Evolutionary conservation across 1,140 invertebrate species (phyloP), one percentile per base, ranked within the genome.

Genomic region (Helicoverpa armigera): DNA sequence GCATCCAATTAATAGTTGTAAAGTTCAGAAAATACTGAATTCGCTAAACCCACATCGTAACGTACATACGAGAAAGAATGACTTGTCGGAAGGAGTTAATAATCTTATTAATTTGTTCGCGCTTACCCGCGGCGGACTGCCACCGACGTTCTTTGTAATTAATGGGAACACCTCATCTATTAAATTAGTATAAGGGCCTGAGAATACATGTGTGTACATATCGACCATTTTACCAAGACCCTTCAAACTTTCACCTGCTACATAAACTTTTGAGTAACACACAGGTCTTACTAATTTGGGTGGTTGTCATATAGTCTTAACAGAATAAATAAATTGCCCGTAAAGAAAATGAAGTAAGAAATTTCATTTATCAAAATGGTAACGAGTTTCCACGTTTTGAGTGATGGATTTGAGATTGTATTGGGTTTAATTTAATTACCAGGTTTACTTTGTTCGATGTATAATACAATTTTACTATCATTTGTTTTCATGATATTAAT

Each of bases 121-220:
- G 79, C 84, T 89, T 90, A 90, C 88, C 87, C 88, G 91, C 90
- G 83, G 90, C 84, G 86, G 89, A 86, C 89, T 94, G 93, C 88
- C 87, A 86, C 69, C 90, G 93, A 94, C 93, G 89, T 94, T 93
- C 92, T 93, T 94, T 94, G 92, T 94, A 93, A 94, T 94, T 94
- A 93, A 93, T 92, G 92, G 81, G 88, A 93, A 93, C 93, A 94
- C 92, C 93, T 94, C 92, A 92, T 94, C 91, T 94, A 94, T 94
- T 93, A 91, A 92, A 94, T 94, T 94, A 94, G 91, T 89, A 85
- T 79, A 89, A 90, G 92, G 91, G 88, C 90, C 83, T 87, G 87
- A 88, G 90, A 89, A 92, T 90, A 91, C 86, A 90, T 89, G 89
- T 91, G 87, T 90, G 91, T 74, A 80, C 73, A 65, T 81, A 83